Evolutionary conservation across 2,888 invertebrate species (phyloP), one percentile per base, ranked within the genome.

Genomic region (Eutolmus rufibarbis): DNA sequence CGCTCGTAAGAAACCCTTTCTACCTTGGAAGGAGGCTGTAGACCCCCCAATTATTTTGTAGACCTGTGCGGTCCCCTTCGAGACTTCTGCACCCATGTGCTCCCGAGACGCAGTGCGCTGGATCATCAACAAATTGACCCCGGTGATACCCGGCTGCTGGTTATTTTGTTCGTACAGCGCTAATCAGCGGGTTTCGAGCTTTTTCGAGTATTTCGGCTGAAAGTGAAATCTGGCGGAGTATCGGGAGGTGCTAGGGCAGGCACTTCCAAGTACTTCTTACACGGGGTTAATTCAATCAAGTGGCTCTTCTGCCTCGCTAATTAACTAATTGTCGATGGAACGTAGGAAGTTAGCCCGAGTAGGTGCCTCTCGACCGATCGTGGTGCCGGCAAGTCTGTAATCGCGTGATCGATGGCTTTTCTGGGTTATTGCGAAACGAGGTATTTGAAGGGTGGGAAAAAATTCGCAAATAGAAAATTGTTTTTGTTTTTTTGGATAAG

Each of bases 71-170:
- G 23, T 23, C 66, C 66, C 3, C 23, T 19, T 66, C 66, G 8
- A 66, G 66, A 66, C 28, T 23, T 28, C 23, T 31, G 66, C 16
- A 46, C 34, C 19, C 23, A 84, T 66, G 66, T 66, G 37, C 19
- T 23, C 34, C 31, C 74, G 19, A 74, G 16, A 19, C 66, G 37
- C 34, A 84, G 19, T 31, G 37, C n/a, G 37, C 9, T 43, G 12
- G 16, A 19, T 74, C 84, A 74, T 84, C 84, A 84, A 79, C 19
- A 40, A 57, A 84, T 84, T 84, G 84, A 84, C 84, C 84, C 37
- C 66, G 14, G 3, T 51, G 81, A 23, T 23, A n/a, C 40, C 43
- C 16, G 40, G 37, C 46, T 56, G 56, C 3, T 19, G n/a, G 12
- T 66, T 2, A 12, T 12, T 28, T 66, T 66, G 19, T 8, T 66